Base-by-base conservation (phyloP, 2,797 vertebrate species). In the Peromyscus nudipes region DNA sequence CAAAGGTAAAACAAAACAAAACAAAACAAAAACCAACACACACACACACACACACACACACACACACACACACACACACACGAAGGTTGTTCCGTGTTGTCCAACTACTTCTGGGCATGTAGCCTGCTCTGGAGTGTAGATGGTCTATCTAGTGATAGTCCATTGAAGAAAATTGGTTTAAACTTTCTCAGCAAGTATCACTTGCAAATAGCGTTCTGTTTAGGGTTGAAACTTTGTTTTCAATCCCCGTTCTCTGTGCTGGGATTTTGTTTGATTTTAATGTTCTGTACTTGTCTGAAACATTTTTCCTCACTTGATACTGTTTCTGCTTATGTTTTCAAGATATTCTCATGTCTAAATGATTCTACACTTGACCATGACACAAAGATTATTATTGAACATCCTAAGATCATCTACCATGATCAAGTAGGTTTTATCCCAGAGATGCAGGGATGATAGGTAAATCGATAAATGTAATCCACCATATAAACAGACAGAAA, bases 291-390 rank as follows among this genome's bases (percentile, higher is more conserved):
- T 52, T 92, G 46, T 37, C 60, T 94, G 6, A 49, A 91, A 67
- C 37, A 43, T 73, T 81, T 89, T 77, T 65, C 16, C 86, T n/a
- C 86, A 46, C 79, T 46, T 80, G 52, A 4, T 19, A 65, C 2
- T 92, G 12, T 83, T 87, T 37, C 37, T 75, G n/a, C 27, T 89
- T 49, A 73, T 65, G 13, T 73, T 95, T 96, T 95, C 1, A 86
- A 94, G 82, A 60, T 71, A 73, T 86, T 29, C 79, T 95, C 37
- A 55, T 65, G 49, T 93, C 4, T 49, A 88, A 89, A 75, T 94
- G 27, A 89, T 65, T 79, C 4, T 81, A 14, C 40, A 92, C 81
- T 91, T 92, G 49, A 57, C 21, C 6, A 55, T 89, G 62, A 82
- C 52, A 67, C 55, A 57, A 93, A 91, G 21, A 34, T 83, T 92